phyloP scores from a whole-genome alignment of 1,140 invertebrate genomes.

The Chironomus striatipennis region DNA sequence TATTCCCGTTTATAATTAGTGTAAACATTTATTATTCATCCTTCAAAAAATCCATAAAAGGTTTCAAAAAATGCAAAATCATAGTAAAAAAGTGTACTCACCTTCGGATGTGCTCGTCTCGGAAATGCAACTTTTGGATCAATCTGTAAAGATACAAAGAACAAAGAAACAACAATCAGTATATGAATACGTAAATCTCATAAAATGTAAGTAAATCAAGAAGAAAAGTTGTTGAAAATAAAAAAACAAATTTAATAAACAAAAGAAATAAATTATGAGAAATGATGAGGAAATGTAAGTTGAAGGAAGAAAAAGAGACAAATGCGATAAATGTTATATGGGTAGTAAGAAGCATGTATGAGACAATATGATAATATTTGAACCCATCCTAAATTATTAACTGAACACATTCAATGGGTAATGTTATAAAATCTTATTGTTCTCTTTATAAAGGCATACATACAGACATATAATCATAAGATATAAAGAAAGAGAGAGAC shows the following conservation, averaged over 20 bases:
- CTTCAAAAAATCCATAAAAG: too few species aligned
- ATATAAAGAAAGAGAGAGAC: too few species aligned
- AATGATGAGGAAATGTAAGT: neutral
- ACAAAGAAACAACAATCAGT: neutral
- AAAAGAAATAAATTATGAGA: neutral
- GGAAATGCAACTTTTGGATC: constrained; percentile 99
- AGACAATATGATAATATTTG: neutral
- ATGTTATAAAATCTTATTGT: constrained; percentile 10
- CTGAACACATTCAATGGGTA: constrained; percentile 1
- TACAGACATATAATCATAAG: too few species aligned
- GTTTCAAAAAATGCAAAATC: too few species aligned
- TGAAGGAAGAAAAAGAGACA: too few species aligned
- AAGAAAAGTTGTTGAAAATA: too few species aligned
- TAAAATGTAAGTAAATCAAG: too few species aligned
- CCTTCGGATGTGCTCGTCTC: constrained; percentile 96
- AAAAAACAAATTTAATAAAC: neutral
- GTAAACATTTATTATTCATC: too few species aligned
- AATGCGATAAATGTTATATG: too few species aligned
- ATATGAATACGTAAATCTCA: neutral
- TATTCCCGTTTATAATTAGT: too few species aligned
- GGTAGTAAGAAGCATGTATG: neutral
- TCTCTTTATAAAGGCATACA: neutral
- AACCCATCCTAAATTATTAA: constrained; percentile 7
- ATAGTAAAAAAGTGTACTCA: constrained; percentile 61
- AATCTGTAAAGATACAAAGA: constrained; percentile 68